These are phyloP conservation scores for Thyatira batis DNA, from an alignment of 2,888 invertebrate species.

Conservation along the genomic window DNA sequence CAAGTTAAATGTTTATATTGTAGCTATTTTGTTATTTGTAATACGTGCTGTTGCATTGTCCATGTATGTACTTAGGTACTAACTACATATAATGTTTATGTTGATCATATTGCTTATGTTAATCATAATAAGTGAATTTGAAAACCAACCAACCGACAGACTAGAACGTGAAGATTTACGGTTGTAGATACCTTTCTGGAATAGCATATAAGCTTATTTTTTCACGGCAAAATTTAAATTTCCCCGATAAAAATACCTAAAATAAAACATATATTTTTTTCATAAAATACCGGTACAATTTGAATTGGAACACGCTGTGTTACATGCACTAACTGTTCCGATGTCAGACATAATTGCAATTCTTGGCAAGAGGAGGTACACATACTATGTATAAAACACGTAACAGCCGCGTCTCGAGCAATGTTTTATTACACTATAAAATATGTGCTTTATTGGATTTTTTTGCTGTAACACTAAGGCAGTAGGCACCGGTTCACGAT, in stretches of 20 bases:
- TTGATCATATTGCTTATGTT: too few relatives aligned
- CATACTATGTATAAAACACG: background rate
- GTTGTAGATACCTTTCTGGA: too few relatives aligned
- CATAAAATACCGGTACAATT: background rate
- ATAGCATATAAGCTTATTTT: too few relatives aligned
- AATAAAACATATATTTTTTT: background rate
- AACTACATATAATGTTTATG: too few relatives aligned
- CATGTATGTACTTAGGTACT: too few relatives aligned
- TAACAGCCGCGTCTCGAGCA: background rate
- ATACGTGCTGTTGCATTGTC: too few relatives aligned
- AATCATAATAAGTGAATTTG: too few relatives aligned
- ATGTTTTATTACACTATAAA: background rate
- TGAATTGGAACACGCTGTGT: background rate
- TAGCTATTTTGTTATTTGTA: too few relatives aligned
- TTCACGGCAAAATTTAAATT: background rate
- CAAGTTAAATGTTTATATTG: background rate
- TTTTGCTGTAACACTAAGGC: too few relatives aligned
- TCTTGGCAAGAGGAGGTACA: constrained; percentile 26
- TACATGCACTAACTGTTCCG: constrained; percentile 1
- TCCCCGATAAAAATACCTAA: background rate
- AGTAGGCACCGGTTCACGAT: too few relatives aligned
- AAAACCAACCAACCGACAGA: too few relatives aligned
- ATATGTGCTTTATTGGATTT: background rate
- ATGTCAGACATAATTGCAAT: constrained; percentile 30
- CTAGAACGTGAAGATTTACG: too few relatives aligned